Percentiles rank a stretch among this genome's conserved stretches.
Evolutionary conservation across 2,797 vertebrate species (phyloP).

Genomic region (Leptodactylus fallax): DNA sequence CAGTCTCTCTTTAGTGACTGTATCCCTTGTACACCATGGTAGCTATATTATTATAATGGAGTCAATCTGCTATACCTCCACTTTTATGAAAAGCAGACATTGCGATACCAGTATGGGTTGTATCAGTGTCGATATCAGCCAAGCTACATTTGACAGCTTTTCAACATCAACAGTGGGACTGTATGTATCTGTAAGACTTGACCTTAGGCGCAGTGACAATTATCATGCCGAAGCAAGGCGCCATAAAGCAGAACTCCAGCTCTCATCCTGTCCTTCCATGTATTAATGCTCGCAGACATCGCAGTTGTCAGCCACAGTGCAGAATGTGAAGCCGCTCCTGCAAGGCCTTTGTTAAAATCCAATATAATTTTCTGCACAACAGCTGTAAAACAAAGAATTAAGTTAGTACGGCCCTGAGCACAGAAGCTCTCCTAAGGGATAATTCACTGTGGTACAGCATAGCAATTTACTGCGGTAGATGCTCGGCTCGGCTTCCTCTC

Average conservation of each 20-base stretch:
- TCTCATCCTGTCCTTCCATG: neutral
- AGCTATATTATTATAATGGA: neutral
- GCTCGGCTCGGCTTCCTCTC: constrained; percentile 62
- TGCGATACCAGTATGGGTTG: neutral
- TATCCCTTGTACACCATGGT: neutral
- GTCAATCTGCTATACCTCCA: no score
- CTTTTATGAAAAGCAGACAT: no score
- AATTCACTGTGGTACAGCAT: constrained; percentile 65
- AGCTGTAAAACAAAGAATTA: constrained; percentile 71
- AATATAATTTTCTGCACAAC: constrained; percentile 26
- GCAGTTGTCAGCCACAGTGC: neutral
- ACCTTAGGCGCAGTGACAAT: neutral
- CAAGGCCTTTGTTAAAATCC: constrained; percentile 53
- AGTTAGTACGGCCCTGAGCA: constrained; percentile 66
- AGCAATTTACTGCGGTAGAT: constrained; percentile 67
- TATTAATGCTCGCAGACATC: constrained; percentile 40
- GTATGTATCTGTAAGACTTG: neutral
- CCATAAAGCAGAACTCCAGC: constrained; percentile 9
- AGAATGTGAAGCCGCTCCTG: constrained; percentile 52
- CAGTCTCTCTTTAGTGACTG: neutral
- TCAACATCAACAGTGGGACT: neutral
- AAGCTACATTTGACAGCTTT: neutral
- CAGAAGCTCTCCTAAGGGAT: constrained; percentile 59
- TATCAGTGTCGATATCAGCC: neutral
- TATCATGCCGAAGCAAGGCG: neutral